A percentile compares a stretch with the other conserved stretches of the same genome.
Evolutionary conservation across 2,888 invertebrate species (phyloP).

Genomic region (Falcaria lacertinaria): DNA sequence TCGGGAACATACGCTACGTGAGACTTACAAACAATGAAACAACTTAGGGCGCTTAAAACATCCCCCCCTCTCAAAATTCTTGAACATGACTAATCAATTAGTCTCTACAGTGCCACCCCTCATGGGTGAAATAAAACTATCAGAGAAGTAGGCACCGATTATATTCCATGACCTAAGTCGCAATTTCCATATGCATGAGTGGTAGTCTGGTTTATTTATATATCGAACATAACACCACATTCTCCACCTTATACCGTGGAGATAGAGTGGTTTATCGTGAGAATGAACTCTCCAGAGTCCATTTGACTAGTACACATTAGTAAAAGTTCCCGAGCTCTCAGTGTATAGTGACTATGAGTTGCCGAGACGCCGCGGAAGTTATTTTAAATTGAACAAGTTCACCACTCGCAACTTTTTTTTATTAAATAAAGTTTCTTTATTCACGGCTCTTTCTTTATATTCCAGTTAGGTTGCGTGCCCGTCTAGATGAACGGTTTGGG

Average conservation of each 20-base stretch:
- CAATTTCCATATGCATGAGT: slow-evolving; percentile 77
- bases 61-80: neutral
- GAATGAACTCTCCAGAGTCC: slow-evolving; percentile 61
- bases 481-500: neutral
- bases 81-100: neutral
- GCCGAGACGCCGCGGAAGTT: slow-evolving; percentile 11
- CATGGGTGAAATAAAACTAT: slow-evolving; percentile 32
- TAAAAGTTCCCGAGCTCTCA: slow-evolving; percentile 67
- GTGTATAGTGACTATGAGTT: slow-evolving; percentile 44
- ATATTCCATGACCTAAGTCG: slow-evolving; percentile 62
- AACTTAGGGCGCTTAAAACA: too few relatives aligned
- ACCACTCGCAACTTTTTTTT: neutral
- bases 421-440: neutral
- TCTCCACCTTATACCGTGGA: slow-evolving; percentile 40
- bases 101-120: neutral
- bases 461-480: neutral
- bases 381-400: neutral
- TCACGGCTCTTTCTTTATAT: neutral
- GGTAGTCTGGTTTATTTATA: slow-evolving; percentile 51
- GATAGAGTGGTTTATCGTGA: slow-evolving; percentile 52
- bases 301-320: slow-evolving; percentile 78
- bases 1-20: too few relatives aligned
- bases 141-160: slow-evolving; percentile 32
- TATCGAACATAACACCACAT: slow-evolving; percentile 30
- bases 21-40: too few relatives aligned